Percentiles rank a stretch among this genome's conserved stretches.
Evolutionary conservation across 2,113 vertebrate species (phyloP).

Genomic region (Epinephelus moara): DNA sequence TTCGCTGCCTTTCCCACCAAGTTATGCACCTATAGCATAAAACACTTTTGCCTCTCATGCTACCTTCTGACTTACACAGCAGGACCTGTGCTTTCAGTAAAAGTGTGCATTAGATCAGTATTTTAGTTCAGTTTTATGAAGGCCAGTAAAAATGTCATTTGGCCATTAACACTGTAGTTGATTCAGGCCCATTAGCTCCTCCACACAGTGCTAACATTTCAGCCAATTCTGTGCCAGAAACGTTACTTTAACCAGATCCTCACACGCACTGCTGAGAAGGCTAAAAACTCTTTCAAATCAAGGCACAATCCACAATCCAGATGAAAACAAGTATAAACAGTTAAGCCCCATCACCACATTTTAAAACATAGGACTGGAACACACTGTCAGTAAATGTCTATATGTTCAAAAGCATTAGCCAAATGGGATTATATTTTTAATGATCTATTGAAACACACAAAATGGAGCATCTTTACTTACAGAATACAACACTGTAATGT

Average conservation of each 20-base stretch:
- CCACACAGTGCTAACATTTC: constrained; percentile 14
- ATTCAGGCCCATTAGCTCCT: constrained; percentile 28
- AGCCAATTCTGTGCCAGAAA: not conserved
- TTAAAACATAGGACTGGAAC: not conserved
- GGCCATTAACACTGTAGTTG: not conserved
- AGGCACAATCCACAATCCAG: not conserved
- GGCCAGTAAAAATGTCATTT: constrained; percentile 38
- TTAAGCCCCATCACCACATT: not conserved
- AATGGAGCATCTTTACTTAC: too few relatives aligned
- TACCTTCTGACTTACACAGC: constrained; percentile 2
- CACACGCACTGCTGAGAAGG: not conserved
- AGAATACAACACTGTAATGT: not conserved
- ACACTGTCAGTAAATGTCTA: not conserved
- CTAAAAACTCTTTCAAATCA: not conserved
- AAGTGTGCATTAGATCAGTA: constrained; percentile 8
- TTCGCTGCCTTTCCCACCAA: constrained; percentile 28
- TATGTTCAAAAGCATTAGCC: not conserved
- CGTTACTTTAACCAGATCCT: constrained; percentile 16
- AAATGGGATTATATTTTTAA: not conserved
- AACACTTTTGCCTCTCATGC: not conserved
- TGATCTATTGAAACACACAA: not conserved
- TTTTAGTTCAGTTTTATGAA: constrained; percentile 42
- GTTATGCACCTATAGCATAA: constrained; percentile 12
- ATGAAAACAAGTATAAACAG: not conserved
- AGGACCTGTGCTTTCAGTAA: constrained; percentile 7